Evolutionary conservation across 2,888 invertebrate genomes (phyloP), one percentile per base, ranked within the genome.

Genomic region (Eumerus sabulonum): DNA sequence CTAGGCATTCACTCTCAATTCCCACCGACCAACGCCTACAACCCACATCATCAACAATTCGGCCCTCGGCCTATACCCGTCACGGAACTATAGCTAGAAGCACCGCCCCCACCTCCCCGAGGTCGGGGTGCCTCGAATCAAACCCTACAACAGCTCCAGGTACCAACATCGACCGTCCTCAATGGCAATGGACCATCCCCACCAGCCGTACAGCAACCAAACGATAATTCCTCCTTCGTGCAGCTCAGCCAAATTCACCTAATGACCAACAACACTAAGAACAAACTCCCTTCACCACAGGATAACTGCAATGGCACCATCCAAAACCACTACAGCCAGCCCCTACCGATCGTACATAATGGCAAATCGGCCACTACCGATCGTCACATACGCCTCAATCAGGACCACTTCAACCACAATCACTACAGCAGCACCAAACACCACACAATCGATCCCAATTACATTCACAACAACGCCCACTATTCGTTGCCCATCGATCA

Each of bases 41-140:
- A 85, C 59, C 86, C 91, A 40, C 90, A 90, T 66, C 90, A 90
- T 64, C 90, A 90, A 86, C 91, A 86, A 88, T 91, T 85, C 86
- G 85, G 86, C 77, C 84, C 85, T 82, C 91, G 93, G 86, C 94
- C 95, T 16, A 94, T 96, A 86, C 96, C 96, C 84, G 95, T 96
- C 85, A 96, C 96, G 91, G 96, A 96, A 89, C 95, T 96, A 94
- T 96, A 96, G 95, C 96, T 96, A 95, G 95, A 96, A 87, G 94
- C 84, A 83, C 88, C 95, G 90, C 95, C 95, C 94, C 95, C 95
- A 93, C 95, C 95, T 91, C 93, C 92, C 91, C 92, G 93, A 85
- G 87, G 88, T 86, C 85, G 89, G 87, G 88, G 87, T 84, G 85
- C 85, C 84, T 85, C 86, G 83, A 84, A 83, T 76, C 83, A 88